phyloP scores from a whole-genome alignment of 2,888 invertebrate species.

The Hetaerina titia region DNA sequence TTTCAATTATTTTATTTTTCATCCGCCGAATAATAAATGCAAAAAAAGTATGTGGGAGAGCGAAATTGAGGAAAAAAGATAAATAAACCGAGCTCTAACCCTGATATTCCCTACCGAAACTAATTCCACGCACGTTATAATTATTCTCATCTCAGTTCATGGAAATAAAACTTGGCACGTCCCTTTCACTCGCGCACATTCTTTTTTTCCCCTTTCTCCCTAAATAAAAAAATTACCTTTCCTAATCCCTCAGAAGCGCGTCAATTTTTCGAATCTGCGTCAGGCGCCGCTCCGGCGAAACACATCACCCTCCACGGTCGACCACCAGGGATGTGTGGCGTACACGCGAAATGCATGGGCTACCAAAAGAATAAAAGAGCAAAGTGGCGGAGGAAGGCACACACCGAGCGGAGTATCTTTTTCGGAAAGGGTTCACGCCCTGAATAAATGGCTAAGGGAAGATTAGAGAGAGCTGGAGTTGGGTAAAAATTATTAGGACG shows the following conservation, averaged over 20 bases:
- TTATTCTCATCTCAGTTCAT: slow-evolving; percentile 8
- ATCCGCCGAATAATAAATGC: not conserved
- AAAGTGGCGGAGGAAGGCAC: not conserved
- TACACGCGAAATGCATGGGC: not conserved
- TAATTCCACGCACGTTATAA: not conserved
- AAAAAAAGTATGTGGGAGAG: not conserved
- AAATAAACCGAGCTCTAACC: not conserved
- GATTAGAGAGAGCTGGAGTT: no score
- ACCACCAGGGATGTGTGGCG: not conserved
- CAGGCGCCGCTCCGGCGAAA: not conserved
- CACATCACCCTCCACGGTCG: not conserved
- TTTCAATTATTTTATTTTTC: not conserved
- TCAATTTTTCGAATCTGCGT: not conserved
- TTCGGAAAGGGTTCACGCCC: no score
- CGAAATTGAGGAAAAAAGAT: not conserved
- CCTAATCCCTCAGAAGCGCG: not conserved
- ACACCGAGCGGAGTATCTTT: no score
- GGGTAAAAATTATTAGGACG: no score
- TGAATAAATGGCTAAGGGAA: no score
- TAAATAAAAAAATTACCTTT: not conserved
- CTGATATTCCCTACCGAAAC: not conserved
- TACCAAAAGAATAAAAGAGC: not conserved
- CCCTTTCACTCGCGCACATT: not conserved
- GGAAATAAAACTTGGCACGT: not conserved
- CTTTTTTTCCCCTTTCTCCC: not conserved